These are phyloP conservation scores for Schizaphis graminum DNA, from an alignment of 2,888 invertebrate genomes.

Conservation along the genomic window DNA sequence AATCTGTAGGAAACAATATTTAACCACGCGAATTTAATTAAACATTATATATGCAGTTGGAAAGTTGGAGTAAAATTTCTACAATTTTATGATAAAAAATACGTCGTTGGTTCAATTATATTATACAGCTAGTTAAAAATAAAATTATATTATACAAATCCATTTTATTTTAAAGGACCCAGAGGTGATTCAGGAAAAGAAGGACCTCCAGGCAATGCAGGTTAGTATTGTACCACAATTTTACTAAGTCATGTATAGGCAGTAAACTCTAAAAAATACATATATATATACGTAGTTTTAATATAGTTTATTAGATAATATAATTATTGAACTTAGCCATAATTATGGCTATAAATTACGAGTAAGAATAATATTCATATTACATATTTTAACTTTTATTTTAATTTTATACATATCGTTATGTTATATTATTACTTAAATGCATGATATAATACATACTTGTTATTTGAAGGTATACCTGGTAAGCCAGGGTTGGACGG, in stretches of 20 bases:
- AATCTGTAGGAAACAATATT: not conserved
- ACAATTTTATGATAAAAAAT: not conserved
- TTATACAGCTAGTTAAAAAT: not conserved
- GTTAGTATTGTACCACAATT: conserved; percentile 37
- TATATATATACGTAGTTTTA: too few relatives aligned
- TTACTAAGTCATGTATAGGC: not conserved
- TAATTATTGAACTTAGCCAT: not conserved
- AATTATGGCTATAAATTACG: too few relatives aligned
- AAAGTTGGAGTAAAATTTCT: not conserved
- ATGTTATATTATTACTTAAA: not conserved
- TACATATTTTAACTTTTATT: not conserved
- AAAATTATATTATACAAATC: not conserved
- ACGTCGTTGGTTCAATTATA: not conserved
- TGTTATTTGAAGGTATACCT: conserved; percentile 41
- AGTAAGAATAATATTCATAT: not conserved
- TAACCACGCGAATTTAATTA: not conserved
- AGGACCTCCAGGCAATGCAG: conserved; percentile 60
- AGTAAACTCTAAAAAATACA: too few relatives aligned
- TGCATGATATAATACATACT: not conserved
- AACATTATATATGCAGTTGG: not conserved
- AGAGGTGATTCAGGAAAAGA: conserved; percentile 80
- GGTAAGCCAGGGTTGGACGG: conserved; percentile 80
- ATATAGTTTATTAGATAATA: not conserved
- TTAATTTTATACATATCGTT: not conserved
- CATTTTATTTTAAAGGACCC: conserved; percentile 75